A percentile compares a stretch with the other conserved stretches of the same genome.
phyloP scores from a whole-genome alignment of 2,113 vertebrate genomes.

The Nicator chloris region DNA sequence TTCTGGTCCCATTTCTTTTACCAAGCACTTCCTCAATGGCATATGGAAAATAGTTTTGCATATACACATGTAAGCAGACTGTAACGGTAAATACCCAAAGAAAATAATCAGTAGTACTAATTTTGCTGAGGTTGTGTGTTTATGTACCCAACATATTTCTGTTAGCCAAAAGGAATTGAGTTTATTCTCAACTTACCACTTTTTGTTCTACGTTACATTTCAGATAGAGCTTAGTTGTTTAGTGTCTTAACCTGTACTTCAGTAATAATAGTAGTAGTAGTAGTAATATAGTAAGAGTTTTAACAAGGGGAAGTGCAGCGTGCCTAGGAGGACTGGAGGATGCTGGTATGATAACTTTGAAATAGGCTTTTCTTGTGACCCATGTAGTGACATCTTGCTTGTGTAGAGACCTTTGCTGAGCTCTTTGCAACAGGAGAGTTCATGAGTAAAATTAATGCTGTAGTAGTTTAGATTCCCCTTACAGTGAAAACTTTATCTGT shows the following conservation, averaged over 20 bases:
- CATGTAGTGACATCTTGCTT: neutral
- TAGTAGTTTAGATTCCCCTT: neutral
- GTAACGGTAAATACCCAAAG: neutral
- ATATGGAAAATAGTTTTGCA: neutral
- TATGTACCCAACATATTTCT: neutral
- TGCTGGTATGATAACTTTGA: neutral
- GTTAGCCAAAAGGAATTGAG: neutral
- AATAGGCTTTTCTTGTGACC: neutral
- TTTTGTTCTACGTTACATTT: neutral
- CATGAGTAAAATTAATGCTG: neutral
- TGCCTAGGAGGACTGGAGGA: neutral
- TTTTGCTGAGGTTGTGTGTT: neutral
- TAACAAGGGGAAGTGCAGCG: neutral
- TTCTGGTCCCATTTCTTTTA: neutral
- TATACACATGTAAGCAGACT: fast-evolving
- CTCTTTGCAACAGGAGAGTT: neutral
- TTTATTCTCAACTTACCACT: neutral
- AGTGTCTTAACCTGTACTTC: neutral
- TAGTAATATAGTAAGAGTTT: neutral
- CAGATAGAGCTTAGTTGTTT: neutral
- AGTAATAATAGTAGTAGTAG: neutral
- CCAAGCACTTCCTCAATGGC: neutral
- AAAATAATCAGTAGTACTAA: neutral
- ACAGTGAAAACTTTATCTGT: neutral
- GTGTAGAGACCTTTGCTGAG: neutral